Conservation (phyloP, 2,113 vertebrate genomes). For the Rousettus leschenaultii region DNA sequence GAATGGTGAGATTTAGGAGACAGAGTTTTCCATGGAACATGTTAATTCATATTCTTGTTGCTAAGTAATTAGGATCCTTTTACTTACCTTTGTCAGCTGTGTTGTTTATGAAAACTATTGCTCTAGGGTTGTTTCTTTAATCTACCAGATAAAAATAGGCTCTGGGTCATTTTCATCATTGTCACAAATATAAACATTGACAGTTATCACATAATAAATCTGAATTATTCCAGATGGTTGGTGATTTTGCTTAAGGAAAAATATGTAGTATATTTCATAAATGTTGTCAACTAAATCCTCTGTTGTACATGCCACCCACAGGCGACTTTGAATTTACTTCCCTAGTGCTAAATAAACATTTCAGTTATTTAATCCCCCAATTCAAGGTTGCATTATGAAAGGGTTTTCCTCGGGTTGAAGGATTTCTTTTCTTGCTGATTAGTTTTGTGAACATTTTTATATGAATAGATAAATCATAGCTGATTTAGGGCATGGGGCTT, state of each 20-base stretch:
- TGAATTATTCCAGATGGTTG: conserved; percentile 53
- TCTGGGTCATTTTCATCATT: conserved; percentile 20
- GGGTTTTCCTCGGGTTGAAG: conserved; percentile 1
- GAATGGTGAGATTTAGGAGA: background rate
- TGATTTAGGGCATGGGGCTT: background rate
- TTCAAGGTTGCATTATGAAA: conserved; percentile 40
- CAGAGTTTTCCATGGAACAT: conserved; percentile 1
- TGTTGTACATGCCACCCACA: conserved; percentile 28
- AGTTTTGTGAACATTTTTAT: conserved; percentile 6
- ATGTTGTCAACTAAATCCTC: conserved; percentile 19
- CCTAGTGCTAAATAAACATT: conserved; percentile 60
- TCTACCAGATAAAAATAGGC: conserved; percentile 21
- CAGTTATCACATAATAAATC: conserved; percentile 24
- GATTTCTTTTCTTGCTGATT: conserved; percentile 22
- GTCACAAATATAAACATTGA: background rate
- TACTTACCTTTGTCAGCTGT: background rate
- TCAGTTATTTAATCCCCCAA: conserved; percentile 34
- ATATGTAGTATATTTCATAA: conserved; percentile 49
- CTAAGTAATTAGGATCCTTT: background rate
- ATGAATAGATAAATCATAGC: conserved; percentile 6
- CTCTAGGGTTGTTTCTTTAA: conserved; percentile 28
- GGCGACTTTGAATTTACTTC: conserved; percentile 55
- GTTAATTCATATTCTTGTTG: conserved; percentile 9
- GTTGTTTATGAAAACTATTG: conserved; percentile 22
- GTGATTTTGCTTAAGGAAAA: conserved; percentile 51